Evolutionary conservation across 2,888 invertebrate genomes (phyloP).

Genomic region (Tipula confusa): DNA sequence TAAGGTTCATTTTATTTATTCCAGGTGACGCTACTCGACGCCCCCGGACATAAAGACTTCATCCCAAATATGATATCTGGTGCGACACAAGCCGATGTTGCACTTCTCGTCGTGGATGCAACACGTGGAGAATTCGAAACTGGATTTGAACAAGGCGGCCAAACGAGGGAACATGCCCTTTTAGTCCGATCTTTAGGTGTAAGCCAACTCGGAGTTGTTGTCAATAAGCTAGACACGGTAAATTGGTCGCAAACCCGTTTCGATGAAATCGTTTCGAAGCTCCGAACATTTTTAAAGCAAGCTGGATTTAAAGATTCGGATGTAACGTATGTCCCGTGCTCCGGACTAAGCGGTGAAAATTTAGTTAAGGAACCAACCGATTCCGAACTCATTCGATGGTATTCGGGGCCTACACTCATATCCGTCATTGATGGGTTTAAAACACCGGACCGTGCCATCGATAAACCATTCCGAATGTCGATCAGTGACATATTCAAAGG

Average conservation of each 20-base stretch:
- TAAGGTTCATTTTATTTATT: background rate
- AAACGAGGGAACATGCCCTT: slow-evolving; percentile 94
- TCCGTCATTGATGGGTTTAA: slow-evolving; percentile 85
- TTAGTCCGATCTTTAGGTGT: slow-evolving; percentile 83
- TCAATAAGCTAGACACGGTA: slow-evolving; percentile 96
- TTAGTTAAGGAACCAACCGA: slow-evolving; percentile 65
- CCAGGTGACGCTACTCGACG: slow-evolving; percentile 80
- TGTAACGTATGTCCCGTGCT: slow-evolving; percentile 88
- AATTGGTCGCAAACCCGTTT: slow-evolving; percentile 90
- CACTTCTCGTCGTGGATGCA: slow-evolving; percentile 92
- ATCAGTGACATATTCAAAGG: slow-evolving; percentile 94
- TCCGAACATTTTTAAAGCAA: slow-evolving; percentile 79
- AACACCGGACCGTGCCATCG: slow-evolving; percentile 79
- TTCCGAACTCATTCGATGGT: slow-evolving; percentile 65
- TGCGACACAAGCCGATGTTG: slow-evolving; percentile 97
- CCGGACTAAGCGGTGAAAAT: slow-evolving; percentile 95
- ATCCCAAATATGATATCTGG: slow-evolving; percentile 99
- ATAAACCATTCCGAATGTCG: slow-evolving; percentile 86
- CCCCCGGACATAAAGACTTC: slow-evolving; percentile 98
- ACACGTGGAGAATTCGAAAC: slow-evolving; percentile 97
- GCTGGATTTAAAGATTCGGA: slow-evolving; percentile 86
- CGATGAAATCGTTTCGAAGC: slow-evolving; percentile 78
- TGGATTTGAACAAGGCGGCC: slow-evolving; percentile 96
- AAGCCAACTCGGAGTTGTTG: slow-evolving; percentile 86
- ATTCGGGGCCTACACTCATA: slow-evolving; percentile 77